Conservation (phyloP, 1,140 invertebrate genomes). For the Chironomus tepperi region DNA sequence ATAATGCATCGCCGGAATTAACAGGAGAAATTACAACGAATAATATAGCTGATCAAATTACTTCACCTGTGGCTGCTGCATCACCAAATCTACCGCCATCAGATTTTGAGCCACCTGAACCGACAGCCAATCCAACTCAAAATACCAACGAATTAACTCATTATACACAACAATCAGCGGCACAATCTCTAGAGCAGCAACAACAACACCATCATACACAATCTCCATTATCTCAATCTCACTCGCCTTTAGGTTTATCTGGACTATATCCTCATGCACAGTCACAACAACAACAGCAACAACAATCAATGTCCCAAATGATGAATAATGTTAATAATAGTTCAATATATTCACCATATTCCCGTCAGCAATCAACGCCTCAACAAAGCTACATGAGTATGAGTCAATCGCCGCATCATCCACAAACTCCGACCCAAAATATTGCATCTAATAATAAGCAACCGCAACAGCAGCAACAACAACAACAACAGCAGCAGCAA, state of each 20-base stretch:
- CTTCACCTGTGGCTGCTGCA: slow-evolving; percentile 49
- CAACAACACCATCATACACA: slow-evolving; percentile 32
- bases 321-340: slow-evolving; percentile 24
- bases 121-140: slow-evolving; percentile 43
- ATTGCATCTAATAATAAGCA: slow-evolving; percentile 25
- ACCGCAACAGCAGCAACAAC: slow-evolving; percentile 1
- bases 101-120: slow-evolving; percentile 63
- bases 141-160: slow-evolving; percentile 43
- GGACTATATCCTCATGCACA: slow-evolving; percentile 23
- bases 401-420: slow-evolving; percentile 1
- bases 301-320: slow-evolving; percentile 24
- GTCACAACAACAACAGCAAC: slow-evolving; percentile 39
- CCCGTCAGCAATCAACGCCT: background rate
- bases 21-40: slow-evolving; percentile 69
- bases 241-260: slow-evolving; percentile 28
- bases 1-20: slow-evolving; percentile 45
- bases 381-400: background rate
- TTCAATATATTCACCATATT: slow-evolving; percentile 24
- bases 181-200: slow-evolving; percentile 32
- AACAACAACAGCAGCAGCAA: background rate
- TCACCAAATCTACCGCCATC: slow-evolving; percentile 61
- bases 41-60: slow-evolving; percentile 55
- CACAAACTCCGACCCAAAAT: background rate
- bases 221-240: slow-evolving; percentile 27
- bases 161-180: slow-evolving; percentile 42